Conservation (phyloP, 2,888 invertebrate species). For the Lasioglossum vierecki region DNA sequence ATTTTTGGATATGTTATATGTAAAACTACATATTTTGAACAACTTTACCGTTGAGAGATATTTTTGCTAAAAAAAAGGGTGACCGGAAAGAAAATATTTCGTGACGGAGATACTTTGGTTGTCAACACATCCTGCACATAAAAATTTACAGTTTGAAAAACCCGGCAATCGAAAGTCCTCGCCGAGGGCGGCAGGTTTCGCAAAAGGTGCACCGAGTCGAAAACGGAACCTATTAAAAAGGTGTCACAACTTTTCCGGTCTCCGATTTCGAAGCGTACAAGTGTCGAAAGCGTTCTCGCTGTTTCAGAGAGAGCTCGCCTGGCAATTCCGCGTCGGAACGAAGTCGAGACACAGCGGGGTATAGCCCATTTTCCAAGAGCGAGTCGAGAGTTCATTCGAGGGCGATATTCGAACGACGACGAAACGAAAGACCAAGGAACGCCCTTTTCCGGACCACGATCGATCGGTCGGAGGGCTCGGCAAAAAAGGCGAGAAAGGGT, state of each 20-base stretch:
- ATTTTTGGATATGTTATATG: too few species aligned
- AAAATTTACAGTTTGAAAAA: too few species aligned
- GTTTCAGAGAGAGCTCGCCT: not conserved
- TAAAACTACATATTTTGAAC: too few species aligned
- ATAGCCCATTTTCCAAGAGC: not conserved
- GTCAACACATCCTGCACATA: too few species aligned
- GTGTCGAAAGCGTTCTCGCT: not conserved
- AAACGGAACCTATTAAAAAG: not conserved
- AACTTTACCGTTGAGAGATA: too few species aligned
- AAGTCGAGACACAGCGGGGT: not conserved
- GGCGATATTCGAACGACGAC: not conserved
- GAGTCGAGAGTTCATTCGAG: not conserved
- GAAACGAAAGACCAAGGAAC: not conserved
- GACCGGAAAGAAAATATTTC: too few species aligned
- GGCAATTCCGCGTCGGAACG: not conserved
- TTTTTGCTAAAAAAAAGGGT: too few species aligned
- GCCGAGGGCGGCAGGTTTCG: too few species aligned
- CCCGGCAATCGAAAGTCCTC: too few species aligned
- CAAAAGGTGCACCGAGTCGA: too few species aligned
- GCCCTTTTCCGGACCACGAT: not conserved
- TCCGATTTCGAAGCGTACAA: not conserved
- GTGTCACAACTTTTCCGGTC: not conserved
- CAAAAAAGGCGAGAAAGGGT: constrained; percentile 7
- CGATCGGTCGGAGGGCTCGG: constrained; percentile 35
- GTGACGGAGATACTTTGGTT: too few species aligned